Percentiles rank a stretch among this genome's conserved stretches.
Conservation (phyloP, 1,140 invertebrate species). For the Ectropis grisescens region DNA sequence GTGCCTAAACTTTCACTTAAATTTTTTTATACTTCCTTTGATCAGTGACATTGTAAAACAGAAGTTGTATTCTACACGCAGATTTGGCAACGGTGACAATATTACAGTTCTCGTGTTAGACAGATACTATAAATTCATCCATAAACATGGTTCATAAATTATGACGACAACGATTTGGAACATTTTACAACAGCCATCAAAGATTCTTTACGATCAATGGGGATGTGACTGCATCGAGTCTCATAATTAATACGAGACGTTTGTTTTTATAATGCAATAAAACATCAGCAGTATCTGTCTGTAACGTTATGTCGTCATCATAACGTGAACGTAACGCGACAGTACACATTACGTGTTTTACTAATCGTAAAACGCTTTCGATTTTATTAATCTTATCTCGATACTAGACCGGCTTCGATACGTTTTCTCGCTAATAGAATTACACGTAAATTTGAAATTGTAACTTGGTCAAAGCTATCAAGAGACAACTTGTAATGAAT, state of each 20-base stretch:
- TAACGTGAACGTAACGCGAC: conserved; percentile 33
- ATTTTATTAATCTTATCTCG: conserved; percentile 20
- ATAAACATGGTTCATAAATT: conserved; percentile 68
- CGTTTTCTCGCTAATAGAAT: conserved; percentile 18
- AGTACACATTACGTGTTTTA: conserved; percentile 29
- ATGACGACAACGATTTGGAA: conserved; percentile 63
- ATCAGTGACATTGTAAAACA: background rate
- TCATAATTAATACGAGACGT: conserved; percentile 66
- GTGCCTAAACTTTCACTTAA: too few relatives aligned
- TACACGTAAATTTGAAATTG: conserved; percentile 19
- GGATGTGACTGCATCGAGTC: conserved; percentile 48
- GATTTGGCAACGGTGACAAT: too few relatives aligned
- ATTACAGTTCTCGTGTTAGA: too few relatives aligned
- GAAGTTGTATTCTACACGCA: too few relatives aligned
- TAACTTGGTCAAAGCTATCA: conserved; percentile 22
- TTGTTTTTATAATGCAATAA: conserved; percentile 65
- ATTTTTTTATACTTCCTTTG: too few relatives aligned
- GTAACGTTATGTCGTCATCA: conserved; percentile 31
- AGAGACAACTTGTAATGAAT: conserved; percentile 20
- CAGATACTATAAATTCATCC: conserved; percentile 45
- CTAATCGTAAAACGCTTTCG: conserved; percentile 42
- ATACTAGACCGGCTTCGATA: conserved; percentile 11
- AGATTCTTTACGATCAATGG: conserved; percentile 58
- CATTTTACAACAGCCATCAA: conserved; percentile 66
- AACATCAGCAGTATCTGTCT: conserved; percentile 42